Base-by-base conservation (phyloP, 92 coral and sea anemone genomes). In the Zoanthus sociatus region DNA sequence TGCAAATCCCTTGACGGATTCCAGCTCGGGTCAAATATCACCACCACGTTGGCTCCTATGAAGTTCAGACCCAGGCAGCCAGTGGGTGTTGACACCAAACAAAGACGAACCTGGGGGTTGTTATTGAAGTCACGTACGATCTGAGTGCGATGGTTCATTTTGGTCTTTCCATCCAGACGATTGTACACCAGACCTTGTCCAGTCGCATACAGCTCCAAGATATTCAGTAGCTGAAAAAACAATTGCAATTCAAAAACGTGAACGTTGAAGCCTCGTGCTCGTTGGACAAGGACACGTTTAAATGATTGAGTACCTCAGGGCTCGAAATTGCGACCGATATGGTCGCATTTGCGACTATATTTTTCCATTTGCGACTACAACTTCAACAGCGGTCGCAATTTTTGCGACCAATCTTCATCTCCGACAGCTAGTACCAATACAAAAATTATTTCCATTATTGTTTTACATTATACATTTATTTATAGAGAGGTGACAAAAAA, bases 21-120 rank as follows among this genome's bases (percentile, higher is more conserved):
- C 99, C 99, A 96, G 58, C 92, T 93, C 32, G 99, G 99, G 72
- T 96, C 99, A 92, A 96, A 96, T 84, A 96, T 95, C 50, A 96
- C 93, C 85, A 96, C 99, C 86, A 95, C 93, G 82, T 96, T 96
- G 30, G 99, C 99, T 10, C 99, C 96, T 15, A 98, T 96, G 37
- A 95, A 93, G 83, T 96, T 96, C 71, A 96, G 90, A 70, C 99
- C 99, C 82, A 96, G 90, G 8, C 98, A 96, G 78, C 99, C 99
- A 45, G 99, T 96, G 54, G 93, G 90, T 10, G 98, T 96, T 54
- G 99, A 96, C 72, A 96, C 89, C 33, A 96, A 88, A 74, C 96
- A 96, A 84, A 96, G 66, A 55, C 90, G 89, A 72, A 95, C 91
- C 51, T 89, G 92, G 30, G 96, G 93, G 81, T 92, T 92, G 87